phyloP scores from a whole-genome alignment of 2,888 invertebrate genomes.

The Hololepta plana region DNA sequence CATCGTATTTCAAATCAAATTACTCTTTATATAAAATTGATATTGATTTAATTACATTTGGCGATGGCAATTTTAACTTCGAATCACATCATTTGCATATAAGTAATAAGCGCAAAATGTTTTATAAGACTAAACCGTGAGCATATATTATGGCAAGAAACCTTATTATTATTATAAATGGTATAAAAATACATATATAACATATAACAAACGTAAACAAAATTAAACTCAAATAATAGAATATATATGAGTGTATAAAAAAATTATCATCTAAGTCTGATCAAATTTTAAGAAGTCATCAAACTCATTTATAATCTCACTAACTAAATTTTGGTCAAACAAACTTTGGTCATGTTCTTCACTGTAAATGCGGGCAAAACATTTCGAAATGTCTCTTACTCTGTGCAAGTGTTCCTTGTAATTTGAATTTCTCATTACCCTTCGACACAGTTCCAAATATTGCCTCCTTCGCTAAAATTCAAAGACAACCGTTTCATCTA shows the following conservation, averaged over 20 bases:
- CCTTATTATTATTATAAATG: background rate
- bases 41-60: no score
- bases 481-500: conserved; percentile 2
- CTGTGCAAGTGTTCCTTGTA: conserved; percentile 67
- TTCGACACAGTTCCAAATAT: conserved; percentile 62
- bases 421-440: conserved; percentile 65
- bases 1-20: no score
- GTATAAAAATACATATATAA: conserved; percentile 3
- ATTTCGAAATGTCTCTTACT: conserved; percentile 62
- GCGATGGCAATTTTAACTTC: no score
- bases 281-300: conserved; percentile 49
- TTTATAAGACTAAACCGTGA: no score
- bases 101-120: no score
- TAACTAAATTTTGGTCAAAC: conserved; percentile 57
- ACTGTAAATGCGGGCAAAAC: conserved; percentile 73
- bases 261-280: conserved; percentile 3
- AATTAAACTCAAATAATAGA: conserved; percentile 6
- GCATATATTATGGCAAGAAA: conserved; percentile 1
- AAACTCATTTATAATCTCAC: conserved; percentile 71
- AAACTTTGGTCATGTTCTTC: conserved; percentile 60
- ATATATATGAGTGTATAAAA: conserved; percentile 3
- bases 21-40: no score
- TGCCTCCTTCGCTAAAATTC: conserved; percentile 46
- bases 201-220: conserved; percentile 4
- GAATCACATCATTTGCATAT: no score